These are phyloP conservation scores for Homarus gammarus DNA, from an alignment of 2,888 invertebrate species.

Conservation along the genomic window DNA sequence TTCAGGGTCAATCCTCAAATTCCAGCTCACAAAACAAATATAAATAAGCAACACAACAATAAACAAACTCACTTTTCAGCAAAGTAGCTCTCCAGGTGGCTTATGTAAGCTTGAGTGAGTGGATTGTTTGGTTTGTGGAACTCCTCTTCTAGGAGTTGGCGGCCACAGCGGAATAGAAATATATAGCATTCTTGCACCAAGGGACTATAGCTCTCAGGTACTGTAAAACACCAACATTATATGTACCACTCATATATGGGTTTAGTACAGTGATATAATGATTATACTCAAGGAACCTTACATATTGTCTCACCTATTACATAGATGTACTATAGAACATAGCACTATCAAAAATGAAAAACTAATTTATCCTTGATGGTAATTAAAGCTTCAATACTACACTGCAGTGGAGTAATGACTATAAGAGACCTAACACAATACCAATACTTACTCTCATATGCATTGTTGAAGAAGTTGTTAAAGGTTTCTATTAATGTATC, in stretches of 20 bases:
- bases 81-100: conserved; percentile 15
- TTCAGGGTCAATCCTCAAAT: background rate
- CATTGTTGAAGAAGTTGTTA: conserved; percentile 31
- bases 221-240: conserved; percentile 13
- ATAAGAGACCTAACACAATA: no score
- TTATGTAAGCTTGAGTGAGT: background rate
- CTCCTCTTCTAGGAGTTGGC: conserved; percentile 28
- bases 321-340: no score
- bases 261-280: no score
- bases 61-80: conserved; percentile 20
- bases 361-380: no score
- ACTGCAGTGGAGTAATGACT: background rate
- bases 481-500: conserved; percentile 3
- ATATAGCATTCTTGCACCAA: conserved; percentile 20
- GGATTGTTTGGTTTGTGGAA: conserved; percentile 9
- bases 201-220: conserved; percentile 9
- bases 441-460: conserved; percentile 22
- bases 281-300: no score
- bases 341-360: no score
- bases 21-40: no score
- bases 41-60: background rate
- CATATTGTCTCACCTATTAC: no score
- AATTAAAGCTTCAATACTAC: no score
- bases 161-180: conserved; percentile 6
- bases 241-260: no score